These are phyloP conservation scores for Taphrorychus bicolor DNA, from an alignment of 2,888 invertebrate species.

Conservation along the genomic window DNA sequence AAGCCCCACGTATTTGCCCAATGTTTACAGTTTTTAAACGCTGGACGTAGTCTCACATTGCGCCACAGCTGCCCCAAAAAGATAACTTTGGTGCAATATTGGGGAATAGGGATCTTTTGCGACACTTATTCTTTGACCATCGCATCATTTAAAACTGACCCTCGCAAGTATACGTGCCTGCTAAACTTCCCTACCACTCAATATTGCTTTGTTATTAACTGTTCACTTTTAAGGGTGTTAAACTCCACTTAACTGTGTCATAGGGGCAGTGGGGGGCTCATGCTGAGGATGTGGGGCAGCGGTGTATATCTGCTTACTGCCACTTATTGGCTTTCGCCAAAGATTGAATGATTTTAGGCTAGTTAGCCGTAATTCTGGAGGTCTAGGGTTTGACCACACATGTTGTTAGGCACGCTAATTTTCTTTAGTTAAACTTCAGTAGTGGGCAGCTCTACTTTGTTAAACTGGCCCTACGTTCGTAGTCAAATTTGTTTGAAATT, in stretches of 20 bases:
- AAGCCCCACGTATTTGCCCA: conserved; percentile 12
- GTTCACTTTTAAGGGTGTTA: conserved; percentile 21
- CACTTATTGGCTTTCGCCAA: too few species aligned
- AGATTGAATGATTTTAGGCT: neutral
- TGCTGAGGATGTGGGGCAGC: neutral
- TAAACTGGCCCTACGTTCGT: too few species aligned
- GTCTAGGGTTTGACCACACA: too few species aligned
- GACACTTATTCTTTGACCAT: neutral
- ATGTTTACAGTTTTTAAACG: conserved; percentile 10
- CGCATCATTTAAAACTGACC: too few species aligned
- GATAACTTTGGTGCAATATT: neutral
- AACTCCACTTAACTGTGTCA: conserved; percentile 26
- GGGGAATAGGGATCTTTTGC: neutral
- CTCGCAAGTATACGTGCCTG: neutral
- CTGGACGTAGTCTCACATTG: conserved; percentile 10
- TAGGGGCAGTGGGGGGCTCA: conserved; percentile 7
- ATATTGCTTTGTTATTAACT: neutral
- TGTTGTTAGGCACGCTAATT: too few species aligned
- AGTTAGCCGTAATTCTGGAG: too few species aligned
- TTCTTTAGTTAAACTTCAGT: too few species aligned
- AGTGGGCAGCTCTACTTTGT: too few species aligned
- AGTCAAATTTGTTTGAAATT: too few species aligned
- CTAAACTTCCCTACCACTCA: neutral
- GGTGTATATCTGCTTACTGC: neutral
- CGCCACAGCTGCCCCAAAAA: conserved; percentile 24